A percentile compares a stretch with the other conserved stretches of the same genome.
These are phyloP conservation scores for Phallusia fumigata DNA, from an alignment of 23 tunicate genomes.

Conservation along the genomic window DNA sequence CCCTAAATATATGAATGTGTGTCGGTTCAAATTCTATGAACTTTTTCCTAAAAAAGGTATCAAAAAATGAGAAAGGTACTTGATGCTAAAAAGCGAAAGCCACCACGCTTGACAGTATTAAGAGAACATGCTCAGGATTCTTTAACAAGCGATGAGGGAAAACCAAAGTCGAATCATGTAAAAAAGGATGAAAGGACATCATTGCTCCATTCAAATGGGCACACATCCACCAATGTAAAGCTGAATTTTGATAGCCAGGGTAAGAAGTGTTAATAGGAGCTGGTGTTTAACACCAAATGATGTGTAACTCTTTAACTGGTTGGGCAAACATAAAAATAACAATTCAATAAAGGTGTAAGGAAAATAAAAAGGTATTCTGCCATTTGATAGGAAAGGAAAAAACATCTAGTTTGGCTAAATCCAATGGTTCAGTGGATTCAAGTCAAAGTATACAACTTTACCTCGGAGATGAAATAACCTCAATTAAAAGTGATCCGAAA, in stretches of 20 bases:
- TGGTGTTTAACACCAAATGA: not conserved
- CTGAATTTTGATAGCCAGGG: not conserved
- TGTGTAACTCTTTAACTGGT: too few species aligned
- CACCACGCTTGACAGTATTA: constrained; percentile 53
- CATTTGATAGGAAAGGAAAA: not conserved
- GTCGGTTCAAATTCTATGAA: too few species aligned
- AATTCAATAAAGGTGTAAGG: too few species aligned
- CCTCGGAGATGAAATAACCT: too few species aligned
- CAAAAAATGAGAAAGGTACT: constrained; percentile 63
- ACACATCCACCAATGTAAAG: not conserved
- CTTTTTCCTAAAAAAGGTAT: constrained; percentile 26
- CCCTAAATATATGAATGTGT: too few species aligned
- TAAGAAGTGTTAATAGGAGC: not conserved
- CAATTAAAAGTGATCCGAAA: not conserved
- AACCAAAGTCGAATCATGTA: not conserved
- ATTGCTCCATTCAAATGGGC: not conserved
- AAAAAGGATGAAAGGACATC: not conserved
- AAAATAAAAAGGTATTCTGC: too few species aligned
- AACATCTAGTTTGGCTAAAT: not conserved
- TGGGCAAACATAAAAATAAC: too few species aligned
- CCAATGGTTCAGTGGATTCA: not conserved
- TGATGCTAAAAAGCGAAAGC: constrained; percentile 48
- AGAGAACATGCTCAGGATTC: constrained; percentile 91
- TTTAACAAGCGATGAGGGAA: constrained; percentile 75
- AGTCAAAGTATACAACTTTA: not conserved